phyloP scores from a whole-genome alignment of 2,888 invertebrate species.

The Callyntrura sp. region DNA sequence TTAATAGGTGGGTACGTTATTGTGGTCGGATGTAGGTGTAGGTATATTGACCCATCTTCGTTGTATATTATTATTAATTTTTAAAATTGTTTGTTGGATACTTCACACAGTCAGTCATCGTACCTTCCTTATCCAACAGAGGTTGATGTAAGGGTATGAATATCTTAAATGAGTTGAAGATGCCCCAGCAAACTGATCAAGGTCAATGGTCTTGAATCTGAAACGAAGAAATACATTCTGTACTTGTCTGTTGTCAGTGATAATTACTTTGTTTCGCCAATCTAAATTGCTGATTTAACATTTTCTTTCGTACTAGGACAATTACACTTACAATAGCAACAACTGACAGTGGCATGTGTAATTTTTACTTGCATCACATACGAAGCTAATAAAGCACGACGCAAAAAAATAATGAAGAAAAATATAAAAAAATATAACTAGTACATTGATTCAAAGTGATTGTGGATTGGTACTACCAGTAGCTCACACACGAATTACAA shows the following conservation, averaged over 20 bases:
- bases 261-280: constrained; percentile 40
- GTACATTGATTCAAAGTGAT: too few relatives aligned
- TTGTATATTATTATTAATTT: not conserved
- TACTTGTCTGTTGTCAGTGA: not conserved
- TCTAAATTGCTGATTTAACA: constrained; percentile 57
- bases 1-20: not conserved
- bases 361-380: constrained; percentile 3
- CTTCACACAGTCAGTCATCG: not conserved
- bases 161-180: constrained; percentile 6
- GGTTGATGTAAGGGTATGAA: not conserved
- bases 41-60: not conserved
- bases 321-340: not conserved
- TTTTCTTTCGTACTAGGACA: constrained; percentile 12
- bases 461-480: too few relatives aligned
- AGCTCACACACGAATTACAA: too few relatives aligned
- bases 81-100: not conserved
- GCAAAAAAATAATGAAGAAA: not conserved
- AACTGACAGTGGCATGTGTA: not conserved
- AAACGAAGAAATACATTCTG: not conserved
- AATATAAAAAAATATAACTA: too few relatives aligned
- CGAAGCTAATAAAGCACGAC: not conserved
- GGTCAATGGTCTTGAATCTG: constrained; percentile 65
- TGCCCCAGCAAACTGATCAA: constrained; percentile 31
- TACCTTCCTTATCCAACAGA: not conserved
- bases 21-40: not conserved